Base-by-base conservation (phyloP, 2,113 vertebrate genomes). In the Neodontobutis hainanensis region DNA sequence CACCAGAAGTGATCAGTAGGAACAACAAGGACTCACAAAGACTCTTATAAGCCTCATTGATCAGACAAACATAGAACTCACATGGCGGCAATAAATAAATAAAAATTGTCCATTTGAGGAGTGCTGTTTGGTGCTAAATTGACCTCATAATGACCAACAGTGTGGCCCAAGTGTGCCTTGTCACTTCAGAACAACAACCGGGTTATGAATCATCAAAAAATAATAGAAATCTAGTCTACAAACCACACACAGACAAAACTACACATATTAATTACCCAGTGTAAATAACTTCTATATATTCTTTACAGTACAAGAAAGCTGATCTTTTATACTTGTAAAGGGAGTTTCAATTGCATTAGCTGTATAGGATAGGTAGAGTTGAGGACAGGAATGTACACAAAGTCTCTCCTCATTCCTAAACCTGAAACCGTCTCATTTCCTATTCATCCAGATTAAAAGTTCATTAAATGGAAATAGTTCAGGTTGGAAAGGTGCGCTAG, bases 31-130 rank as follows among this genome's bases (percentile, higher is more conserved):
- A 61, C 56, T 61, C 5, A 50, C 47, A 56, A 64, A 77, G 80
- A 74, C 50, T 83, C 73, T 65, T 71, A 66, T 70, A 70, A 87
- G 88, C 79, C 84, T 87, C 86, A 81, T 73, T 86, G 85, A 82
- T 73, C 80, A 74, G 76, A 66, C 55, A 35, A 65, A 72, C 52
- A 46, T 3, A 42, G 60, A 42, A 40, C 68, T 80, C 74, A 61
- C 55, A 2, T 65, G 70, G 58, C 19, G 50, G 50, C 27, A 40
- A 55, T 65, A 44, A 79, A 78, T 46, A 40, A 40, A 40, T 40
- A 40, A 66, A 10, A 73, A 49, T 16, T 5, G 11, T 40, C 49
- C 44, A 58, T 62, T 46, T 59, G 35, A 61, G 47, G 27, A 51
- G 36, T 3, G 51, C 27, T 0, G 11, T 61, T 47, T 45, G 61